Conservation (phyloP, 2,888 invertebrate genomes). For the Drosophila imparisetae region DNA sequence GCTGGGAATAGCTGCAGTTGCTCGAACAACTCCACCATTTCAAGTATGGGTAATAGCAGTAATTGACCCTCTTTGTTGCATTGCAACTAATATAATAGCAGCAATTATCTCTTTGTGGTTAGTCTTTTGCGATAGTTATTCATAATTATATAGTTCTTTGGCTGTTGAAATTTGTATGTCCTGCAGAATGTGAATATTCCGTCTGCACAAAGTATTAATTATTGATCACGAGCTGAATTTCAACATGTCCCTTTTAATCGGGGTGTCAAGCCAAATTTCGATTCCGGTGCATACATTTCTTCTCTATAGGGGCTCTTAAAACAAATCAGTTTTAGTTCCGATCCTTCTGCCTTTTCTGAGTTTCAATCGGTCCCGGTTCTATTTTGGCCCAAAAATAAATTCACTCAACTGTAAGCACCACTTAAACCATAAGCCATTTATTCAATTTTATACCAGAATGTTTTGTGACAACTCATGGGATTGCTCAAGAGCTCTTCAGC, state of each 20-base stretch:
- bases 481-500: constrained; percentile 1
- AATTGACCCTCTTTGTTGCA: constrained; percentile 12
- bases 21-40: constrained; percentile 11
- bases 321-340: neutral
- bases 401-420: neutral
- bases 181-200: neutral
- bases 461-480: constrained; percentile 37
- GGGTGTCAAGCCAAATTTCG: neutral
- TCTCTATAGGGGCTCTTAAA: too few species aligned
- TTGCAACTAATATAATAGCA: constrained; percentile 16
- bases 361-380: neutral
- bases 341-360: neutral
- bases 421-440: constrained; percentile 1
- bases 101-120: constrained; percentile 3
- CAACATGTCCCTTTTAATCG: neutral
- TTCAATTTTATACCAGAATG: constrained; percentile 10
- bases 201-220: neutral
- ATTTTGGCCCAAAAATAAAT: neutral
- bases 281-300: neutral
- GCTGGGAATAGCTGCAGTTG: constrained; percentile 46
- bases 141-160: neutral
- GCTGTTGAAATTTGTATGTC: too few species aligned
- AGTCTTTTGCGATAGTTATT: neutral
- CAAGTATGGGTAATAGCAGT: constrained; percentile 16
- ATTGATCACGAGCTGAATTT: neutral